Percentiles rank a stretch among this genome's conserved stretches.
Evolutionary conservation across 2,888 invertebrate species (phyloP).

Genomic region (Dasysyrphus albostriatus): DNA sequence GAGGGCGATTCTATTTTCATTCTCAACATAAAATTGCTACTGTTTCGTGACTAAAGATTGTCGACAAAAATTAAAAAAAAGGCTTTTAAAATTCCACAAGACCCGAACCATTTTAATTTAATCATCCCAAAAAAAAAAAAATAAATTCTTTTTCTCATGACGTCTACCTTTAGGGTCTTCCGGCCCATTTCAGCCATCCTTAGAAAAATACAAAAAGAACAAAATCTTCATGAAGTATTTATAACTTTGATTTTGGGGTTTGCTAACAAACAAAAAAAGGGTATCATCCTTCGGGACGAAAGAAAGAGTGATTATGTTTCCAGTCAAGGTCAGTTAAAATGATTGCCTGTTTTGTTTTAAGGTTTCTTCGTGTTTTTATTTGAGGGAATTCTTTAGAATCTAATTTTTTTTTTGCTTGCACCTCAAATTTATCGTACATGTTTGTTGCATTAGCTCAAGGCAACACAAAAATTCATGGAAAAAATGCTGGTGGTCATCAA

Average conservation of each 20-base stretch:
- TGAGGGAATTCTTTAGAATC: constrained; percentile 58
- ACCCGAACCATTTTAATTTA: constrained; percentile 44
- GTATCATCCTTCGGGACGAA: constrained; percentile 59
- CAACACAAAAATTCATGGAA: constrained; percentile 8
- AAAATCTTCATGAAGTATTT: constrained; percentile 6
- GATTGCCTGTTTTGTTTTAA: not conserved
- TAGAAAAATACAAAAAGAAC: not conserved
- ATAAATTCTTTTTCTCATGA: constrained; percentile 37
- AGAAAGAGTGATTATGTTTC: constrained; percentile 66
- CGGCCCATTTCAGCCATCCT: not conserved
- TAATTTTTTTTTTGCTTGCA: not conserved
- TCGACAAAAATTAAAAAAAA: not conserved
- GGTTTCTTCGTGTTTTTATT: constrained; percentile 31
- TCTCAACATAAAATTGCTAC: too few species aligned
- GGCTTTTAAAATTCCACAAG: not conserved
- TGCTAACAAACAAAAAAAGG: constrained; percentile 3
- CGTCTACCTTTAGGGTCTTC: constrained; percentile 9
- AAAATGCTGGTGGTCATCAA: constrained; percentile 7
- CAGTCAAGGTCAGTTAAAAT: constrained; percentile 68
- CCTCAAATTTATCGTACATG: not conserved
- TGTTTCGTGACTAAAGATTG: not conserved
- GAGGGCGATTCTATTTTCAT: not conserved
- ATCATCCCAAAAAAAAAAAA: constrained; percentile 21
- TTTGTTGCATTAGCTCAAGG: constrained; percentile 24
- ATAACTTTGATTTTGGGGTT: not conserved